phyloP scores from a whole-genome alignment of 2,888 invertebrate species.

The Agriopis leucophaearia region DNA sequence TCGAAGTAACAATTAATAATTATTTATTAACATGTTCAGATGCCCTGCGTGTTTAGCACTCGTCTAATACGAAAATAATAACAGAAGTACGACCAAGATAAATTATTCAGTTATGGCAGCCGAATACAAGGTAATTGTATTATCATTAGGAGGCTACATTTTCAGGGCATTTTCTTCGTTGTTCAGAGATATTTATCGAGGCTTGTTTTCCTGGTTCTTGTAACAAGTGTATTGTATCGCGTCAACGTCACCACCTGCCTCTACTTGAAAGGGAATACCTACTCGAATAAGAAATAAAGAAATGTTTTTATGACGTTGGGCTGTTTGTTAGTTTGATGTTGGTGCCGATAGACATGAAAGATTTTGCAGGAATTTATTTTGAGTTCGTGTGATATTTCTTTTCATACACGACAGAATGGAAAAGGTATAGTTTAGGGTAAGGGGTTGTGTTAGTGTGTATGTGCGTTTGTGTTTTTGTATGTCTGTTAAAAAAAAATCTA shows the following conservation, averaged over 20 bases:
- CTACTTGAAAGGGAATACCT: slow-evolving; percentile 42
- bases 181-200: slow-evolving; percentile 35
- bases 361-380: slow-evolving; percentile 2
- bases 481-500: too few relatives aligned
- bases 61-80: slow-evolving; percentile 34
- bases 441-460: too few relatives aligned
- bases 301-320: slow-evolving; percentile 49
- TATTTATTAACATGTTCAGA: slow-evolving; percentile 8
- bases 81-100: slow-evolving; percentile 10
- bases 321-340: slow-evolving; percentile 34
- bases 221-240: slow-evolving; percentile 56
- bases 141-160: slow-evolving; percentile 30
- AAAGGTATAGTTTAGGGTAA: too few relatives aligned
- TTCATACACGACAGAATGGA: background rate
- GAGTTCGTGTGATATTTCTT: background rate
- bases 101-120: slow-evolving; percentile 30
- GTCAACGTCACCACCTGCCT: slow-evolving; percentile 42
- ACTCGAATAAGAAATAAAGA: slow-evolving; percentile 46
- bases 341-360: slow-evolving; percentile 16
- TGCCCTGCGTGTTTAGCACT: slow-evolving; percentile 13
- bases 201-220: slow-evolving; percentile 43
- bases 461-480: too few relatives aligned
- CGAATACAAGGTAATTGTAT: slow-evolving; percentile 26
- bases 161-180: slow-evolving; percentile 25
- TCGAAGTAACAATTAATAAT: slow-evolving; percentile 12